Evolutionary conservation across 2,113 vertebrate species (phyloP), one percentile per base, ranked within the genome.

Genomic region (Cervus canadensis): DNA sequence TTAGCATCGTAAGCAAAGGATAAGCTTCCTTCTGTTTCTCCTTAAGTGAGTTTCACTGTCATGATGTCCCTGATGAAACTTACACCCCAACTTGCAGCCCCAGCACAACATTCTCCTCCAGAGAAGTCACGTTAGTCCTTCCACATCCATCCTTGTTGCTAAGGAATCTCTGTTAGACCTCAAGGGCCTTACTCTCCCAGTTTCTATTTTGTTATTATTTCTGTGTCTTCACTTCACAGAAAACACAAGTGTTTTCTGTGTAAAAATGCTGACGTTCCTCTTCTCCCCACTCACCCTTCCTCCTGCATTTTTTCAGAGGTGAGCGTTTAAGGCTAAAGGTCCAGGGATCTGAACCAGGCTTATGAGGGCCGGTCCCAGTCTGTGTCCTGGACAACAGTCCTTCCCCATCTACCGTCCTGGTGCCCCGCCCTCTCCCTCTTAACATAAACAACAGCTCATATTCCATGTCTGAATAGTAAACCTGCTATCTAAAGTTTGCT

Each of bases 401-500:
- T 89, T 88, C 43, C 64, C 40, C 95, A 90, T 79, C 89, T 86
- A 45, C 94, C 19, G 82, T 97, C 88, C 25, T 43, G 3, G 4
- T 5, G 26, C 50, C 82, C 93, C n/a, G 59, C 88, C 43, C 52
- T 33, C 88, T 50, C 60, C 90, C 78, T 79, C 83, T 76, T 57
- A 82, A 97, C 98, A 98, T 97, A 98, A 98, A 98, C 98, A 98
- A 96, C 98, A 97, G 98, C 98, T 98, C 98, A 96, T 97, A 91
- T 96, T 98, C 98, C 97, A 28, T 97, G 96, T 97, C 98, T 98
- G 98, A 97, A 97, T 95, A 94, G 98, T 83, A 98, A 98, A 93
- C 96, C 86, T 97, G 98, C 98, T 98, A 98, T 56, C 94, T 94
- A 96, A 98, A 98, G 98, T 98, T 97, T 97, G 98, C 98, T 98